Conservation (phyloP, 2,113 vertebrate genomes). For the Entelurus aequoreus region DNA sequence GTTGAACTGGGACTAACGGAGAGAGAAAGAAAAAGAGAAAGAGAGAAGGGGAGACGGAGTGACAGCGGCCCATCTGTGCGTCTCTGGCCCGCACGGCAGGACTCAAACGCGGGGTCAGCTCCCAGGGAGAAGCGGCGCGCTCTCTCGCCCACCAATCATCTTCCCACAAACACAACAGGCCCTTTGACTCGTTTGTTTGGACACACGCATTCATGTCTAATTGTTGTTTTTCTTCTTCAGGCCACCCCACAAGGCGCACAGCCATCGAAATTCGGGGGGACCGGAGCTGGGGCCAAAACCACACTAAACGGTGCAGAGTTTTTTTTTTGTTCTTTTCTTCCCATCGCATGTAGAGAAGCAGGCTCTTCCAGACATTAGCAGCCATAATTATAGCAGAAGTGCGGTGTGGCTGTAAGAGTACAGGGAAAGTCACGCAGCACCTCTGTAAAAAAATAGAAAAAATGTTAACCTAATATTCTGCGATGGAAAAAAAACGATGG, state of each 20-base stretch:
- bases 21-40: constrained; percentile 30
- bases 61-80: constrained; percentile 82
- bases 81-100: constrained; percentile 75
- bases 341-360: constrained; percentile 38
- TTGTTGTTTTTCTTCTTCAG: constrained; percentile 87
- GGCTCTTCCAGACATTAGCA: constrained; percentile 22
- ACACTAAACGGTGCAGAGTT: constrained; percentile 35
- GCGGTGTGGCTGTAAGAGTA: constrained; percentile 33
- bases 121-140: constrained; percentile 59
- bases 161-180: constrained; percentile 73
- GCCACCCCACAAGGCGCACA: constrained; percentile 78
- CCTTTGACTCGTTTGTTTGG: constrained; percentile 91
- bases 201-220: constrained; percentile 92
- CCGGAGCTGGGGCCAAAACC: constrained; percentile 51
- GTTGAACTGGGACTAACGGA: constrained; percentile 30
- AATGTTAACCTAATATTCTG: too few species aligned
- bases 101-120: constrained; percentile 79
- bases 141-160: constrained; percentile 71
- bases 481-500: neutral
- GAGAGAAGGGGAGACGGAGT: constrained; percentile 28
- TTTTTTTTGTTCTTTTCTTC: constrained; percentile 5
- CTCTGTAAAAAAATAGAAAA: neutral
- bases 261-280: constrained; percentile 43
- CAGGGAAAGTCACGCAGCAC: constrained; percentile 14
- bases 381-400: constrained; percentile 47